phyloP scores from a whole-genome alignment of 2,797 vertebrate genomes.

The Enteromius thamalakanensis region DNA sequence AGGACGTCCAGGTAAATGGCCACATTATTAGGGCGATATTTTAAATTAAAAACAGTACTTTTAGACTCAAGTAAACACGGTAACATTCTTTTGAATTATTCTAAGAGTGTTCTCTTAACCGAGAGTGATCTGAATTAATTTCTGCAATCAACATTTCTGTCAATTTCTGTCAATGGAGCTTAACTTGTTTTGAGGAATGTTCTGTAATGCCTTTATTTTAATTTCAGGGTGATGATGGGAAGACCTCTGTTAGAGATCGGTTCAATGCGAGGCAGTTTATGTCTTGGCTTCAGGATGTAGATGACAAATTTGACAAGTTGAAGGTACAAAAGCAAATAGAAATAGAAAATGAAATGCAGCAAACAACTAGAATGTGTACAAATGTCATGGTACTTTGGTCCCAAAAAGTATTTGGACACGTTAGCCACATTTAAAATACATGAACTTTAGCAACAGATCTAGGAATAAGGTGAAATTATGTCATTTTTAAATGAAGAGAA shows the following conservation, averaged over 20 bases:
- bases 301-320: constrained; percentile 98
- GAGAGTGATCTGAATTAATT: neutral
- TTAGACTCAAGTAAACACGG: neutral
- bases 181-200: neutral
- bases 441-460: neutral
- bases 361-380: neutral
- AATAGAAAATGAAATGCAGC: neutral
- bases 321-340: constrained; percentile 79
- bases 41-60: neutral
- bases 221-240: constrained; percentile 91
- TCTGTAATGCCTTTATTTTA: constrained; percentile 47
- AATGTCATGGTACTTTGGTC: neutral
- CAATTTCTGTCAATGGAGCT: neutral
- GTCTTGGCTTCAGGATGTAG: constrained; percentile 99
- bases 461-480: neutral
- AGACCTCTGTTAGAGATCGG: constrained; percentile 94
- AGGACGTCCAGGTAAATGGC: constrained; percentile 88
- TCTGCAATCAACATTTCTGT: neutral
- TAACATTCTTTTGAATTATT: neutral
- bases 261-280: constrained; percentile 98
- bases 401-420: neutral
- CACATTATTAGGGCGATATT: neutral
- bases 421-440: neutral
- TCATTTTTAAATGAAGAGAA: neutral
- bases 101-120: neutral